Evolutionary conservation across 2,888 invertebrate genomes (phyloP), one percentile per base, ranked within the genome.

Genomic region (Philopedon plagiatum): DNA sequence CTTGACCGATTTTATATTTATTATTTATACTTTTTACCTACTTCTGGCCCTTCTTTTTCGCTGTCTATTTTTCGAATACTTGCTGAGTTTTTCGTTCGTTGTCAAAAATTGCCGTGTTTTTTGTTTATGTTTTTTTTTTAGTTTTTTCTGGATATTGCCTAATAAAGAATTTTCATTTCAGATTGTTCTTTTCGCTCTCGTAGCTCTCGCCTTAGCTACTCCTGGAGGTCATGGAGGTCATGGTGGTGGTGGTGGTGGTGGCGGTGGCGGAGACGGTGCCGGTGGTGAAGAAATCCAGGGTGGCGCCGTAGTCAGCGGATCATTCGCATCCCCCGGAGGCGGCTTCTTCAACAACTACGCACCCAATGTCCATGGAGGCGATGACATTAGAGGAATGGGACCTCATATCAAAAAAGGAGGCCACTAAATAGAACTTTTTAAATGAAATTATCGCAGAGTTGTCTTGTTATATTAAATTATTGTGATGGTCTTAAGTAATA

Each of bases 261-360:
- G 34, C 32, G 46, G 44, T 11, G 71, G 66, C 7, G 65, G 56
- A 8, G 66, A 39, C 26, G 62, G 32, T n/a, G 70, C 49, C 32
- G 41, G 49, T 34, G 62, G 32, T n/a, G 70, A 58, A 21, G 41
- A 66, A 23, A 46, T 41, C 57, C 71, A 77, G 39, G 73, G 76
- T 29, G 71, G 75, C 18, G 78, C 78, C 11, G 70, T 78, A 21
- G 63, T 78, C 34, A 73, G 77, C 46, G 29, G 44, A 19, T 29
- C 49, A 1, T 72, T 72, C 67, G 74, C 76, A 39, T 32, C 71
- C 29, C 62, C 75, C 34, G 63, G 67, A 19, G 13, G 41, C 64
- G 75, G 79, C 41, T 19, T 51, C 34, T 68, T 69, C 51, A 63
- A 64, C 46, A 77, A 77, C 69, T 76, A 78, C 19, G 76, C 79